Conservation (phyloP, 2,113 vertebrate genomes). For the Catharus bicknelli region DNA sequence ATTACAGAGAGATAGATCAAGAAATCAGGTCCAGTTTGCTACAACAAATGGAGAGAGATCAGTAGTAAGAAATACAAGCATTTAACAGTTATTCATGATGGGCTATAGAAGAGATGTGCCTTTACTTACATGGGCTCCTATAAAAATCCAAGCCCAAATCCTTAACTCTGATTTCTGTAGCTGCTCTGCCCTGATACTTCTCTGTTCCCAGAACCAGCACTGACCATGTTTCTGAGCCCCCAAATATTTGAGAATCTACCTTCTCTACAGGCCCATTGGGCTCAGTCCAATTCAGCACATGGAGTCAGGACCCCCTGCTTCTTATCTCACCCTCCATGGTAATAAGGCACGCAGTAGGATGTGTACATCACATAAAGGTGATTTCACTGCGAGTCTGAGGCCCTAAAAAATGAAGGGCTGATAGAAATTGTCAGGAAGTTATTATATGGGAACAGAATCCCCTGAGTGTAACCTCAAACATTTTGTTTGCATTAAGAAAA, state of each 20-base stretch:
- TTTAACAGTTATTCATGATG: not conserved
- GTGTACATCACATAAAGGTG: not conserved
- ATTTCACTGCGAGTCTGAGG: not conserved
- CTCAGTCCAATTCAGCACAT: not conserved
- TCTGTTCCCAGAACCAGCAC: not conserved
- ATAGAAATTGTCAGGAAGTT: not conserved
- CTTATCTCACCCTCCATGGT: not conserved
- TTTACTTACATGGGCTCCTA: not conserved
- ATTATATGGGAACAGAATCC: not conserved
- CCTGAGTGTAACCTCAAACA: not conserved
- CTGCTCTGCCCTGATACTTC: not conserved
- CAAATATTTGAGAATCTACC: not conserved
- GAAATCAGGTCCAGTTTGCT: not conserved
- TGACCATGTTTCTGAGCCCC: rapidly evolving
- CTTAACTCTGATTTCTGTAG: not conserved
- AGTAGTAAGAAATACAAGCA: not conserved
- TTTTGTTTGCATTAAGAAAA: not conserved
- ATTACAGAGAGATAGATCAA: not conserved
- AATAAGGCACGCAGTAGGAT: not conserved
- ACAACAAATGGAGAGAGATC: not conserved
- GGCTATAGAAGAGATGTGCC: not conserved
- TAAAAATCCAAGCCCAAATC: not conserved
- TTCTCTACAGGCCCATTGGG: not conserved
- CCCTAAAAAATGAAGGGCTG: not conserved
- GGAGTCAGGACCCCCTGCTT: not conserved